phyloP scores from a whole-genome alignment of 2,888 invertebrate species.

The Homarus gammarus region DNA sequence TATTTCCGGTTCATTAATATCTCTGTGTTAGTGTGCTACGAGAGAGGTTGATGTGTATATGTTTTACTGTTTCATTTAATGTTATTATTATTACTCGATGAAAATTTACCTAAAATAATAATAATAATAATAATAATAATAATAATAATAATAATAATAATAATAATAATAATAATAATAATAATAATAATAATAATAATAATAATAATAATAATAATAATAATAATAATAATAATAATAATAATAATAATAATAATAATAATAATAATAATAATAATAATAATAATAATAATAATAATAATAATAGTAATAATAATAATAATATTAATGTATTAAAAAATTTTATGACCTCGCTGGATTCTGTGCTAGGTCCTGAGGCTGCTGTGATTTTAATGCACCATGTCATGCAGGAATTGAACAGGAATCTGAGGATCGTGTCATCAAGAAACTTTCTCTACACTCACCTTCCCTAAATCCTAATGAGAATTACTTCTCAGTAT shows the following conservation, averaged over 20 bases:
- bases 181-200: constrained; percentile 9
- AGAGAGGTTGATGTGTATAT: too few relatives aligned
- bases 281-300: constrained; percentile 19
- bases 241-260: constrained; percentile 18
- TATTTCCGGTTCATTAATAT: background rate
- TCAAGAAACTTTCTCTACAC: too few relatives aligned
- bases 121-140: background rate
- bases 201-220: constrained; percentile 20
- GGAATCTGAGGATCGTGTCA: too few relatives aligned
- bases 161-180: background rate
- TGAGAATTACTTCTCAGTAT: too few relatives aligned
- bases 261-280: background rate
- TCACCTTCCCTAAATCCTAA: too few relatives aligned
- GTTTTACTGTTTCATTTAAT: background rate
- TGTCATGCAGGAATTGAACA: too few relatives aligned
- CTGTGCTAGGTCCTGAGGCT: too few relatives aligned
- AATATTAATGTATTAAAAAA: too few relatives aligned
- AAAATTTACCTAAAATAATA: too few relatives aligned
- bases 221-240: background rate
- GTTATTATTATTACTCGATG: background rate
- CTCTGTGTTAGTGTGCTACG: background rate
- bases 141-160: constrained; percentile 14
- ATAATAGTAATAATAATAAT: too few relatives aligned
- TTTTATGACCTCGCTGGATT: too few relatives aligned
- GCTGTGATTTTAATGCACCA: too few relatives aligned